Evolutionary conservation across 2,888 invertebrate species (phyloP), one percentile per base, ranked within the genome.

Genomic region (Drosophila cracens): DNA sequence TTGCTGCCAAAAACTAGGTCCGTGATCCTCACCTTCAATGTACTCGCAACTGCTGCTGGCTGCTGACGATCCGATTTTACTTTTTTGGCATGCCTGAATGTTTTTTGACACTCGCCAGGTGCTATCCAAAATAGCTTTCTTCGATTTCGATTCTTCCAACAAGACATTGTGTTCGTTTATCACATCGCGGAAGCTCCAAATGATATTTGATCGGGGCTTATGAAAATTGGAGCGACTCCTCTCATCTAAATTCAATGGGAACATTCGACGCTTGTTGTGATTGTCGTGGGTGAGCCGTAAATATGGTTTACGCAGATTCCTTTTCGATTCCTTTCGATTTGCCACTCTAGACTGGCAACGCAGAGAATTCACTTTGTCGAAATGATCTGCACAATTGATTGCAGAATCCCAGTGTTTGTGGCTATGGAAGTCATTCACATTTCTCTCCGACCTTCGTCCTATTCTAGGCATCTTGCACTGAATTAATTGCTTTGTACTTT

Each of bases 161-260:
- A 91, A 72, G 18, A 74, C 78, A 34, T 91, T 87, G 60, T 92
- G 92, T 75, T 92, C 91, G 6, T 81, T 83, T 29, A 92, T 89
- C 36, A 93, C 77, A 77, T 92, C 91, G 4, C 87, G 89, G 70
- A 91, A 92, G 74, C 90, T 86, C 2, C 81, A 83, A 29, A 64
- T 61, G 25, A 59, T 75, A 25, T 61, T 75, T 48, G 51, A 33
- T 40, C 63, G 71, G 16, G 60, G 52, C 38, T 69, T 78, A 48
- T 68, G 33, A 61, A 66, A 36, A 60, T 36, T 65, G 13, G 68
- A 51, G 51, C 66, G 59, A 68, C 33, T 70, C 25, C 54, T 61
- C 34, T 79, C 77, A 51, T 74, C 82, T 4, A 69, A 34, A 54
- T 63, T 64, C n/a, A 62, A 18, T n/a, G 58, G 57, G 29, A 60